Conservation (phyloP, 1,140 invertebrate species). For the Spodoptera litura region DNA sequence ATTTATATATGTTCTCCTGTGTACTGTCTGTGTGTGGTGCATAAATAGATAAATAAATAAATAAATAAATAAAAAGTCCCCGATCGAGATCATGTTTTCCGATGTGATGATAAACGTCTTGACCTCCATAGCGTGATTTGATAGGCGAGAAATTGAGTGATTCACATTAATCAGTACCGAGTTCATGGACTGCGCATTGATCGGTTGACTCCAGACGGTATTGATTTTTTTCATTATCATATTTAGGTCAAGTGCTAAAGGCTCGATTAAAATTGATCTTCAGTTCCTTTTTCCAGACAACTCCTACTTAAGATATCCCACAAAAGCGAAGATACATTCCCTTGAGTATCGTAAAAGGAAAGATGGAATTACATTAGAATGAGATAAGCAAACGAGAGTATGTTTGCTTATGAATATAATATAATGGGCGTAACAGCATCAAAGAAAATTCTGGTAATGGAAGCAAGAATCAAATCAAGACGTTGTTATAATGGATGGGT, state of each 20-base stretch:
- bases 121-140: slow-evolving; percentile 22
- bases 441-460: background rate
- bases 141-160: slow-evolving; percentile 34
- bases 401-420: slow-evolving; percentile 13
- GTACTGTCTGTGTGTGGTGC: too few relatives aligned
- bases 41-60: too few relatives aligned
- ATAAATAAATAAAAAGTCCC: too few relatives aligned
- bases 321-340: slow-evolving; percentile 4
- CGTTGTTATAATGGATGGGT: background rate
- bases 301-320: background rate
- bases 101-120: slow-evolving; percentile 20
- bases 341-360: slow-evolving; percentile 16
- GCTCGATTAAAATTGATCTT: slow-evolving; percentile 2
- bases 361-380: slow-evolving; percentile 17
- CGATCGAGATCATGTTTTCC: background rate
- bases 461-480: slow-evolving; percentile 6
- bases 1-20: too few relatives aligned
- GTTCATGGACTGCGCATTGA: slow-evolving; percentile 13
- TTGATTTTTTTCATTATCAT: slow-evolving; percentile 20
- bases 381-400: slow-evolving; percentile 1
- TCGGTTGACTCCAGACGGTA: background rate
- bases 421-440: background rate
- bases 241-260: slow-evolving; percentile 19
- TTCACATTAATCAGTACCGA: slow-evolving; percentile 27
- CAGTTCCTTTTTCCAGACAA: background rate